Conservation (phyloP, 2,888 invertebrate species). For the Petrophora chlorosata region DNA sequence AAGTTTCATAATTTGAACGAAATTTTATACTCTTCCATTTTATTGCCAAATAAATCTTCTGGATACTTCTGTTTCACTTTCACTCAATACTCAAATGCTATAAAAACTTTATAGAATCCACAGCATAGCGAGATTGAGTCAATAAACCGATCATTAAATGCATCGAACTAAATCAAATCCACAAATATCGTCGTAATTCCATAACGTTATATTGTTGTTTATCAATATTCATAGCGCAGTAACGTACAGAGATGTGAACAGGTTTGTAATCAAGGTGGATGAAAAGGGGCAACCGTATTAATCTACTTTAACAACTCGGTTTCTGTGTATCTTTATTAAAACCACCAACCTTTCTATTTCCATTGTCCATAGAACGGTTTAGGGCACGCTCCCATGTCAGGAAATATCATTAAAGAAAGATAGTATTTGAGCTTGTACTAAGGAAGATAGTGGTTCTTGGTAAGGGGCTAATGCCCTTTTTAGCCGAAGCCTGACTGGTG, state of each 20-base stretch:
- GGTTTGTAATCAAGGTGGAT: background rate
- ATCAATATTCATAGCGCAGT: slow-evolving; percentile 28
- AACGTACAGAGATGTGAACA: slow-evolving; percentile 11
- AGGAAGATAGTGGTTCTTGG: too few species aligned
- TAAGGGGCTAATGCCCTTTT: background rate
- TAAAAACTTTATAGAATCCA: slow-evolving; percentile 14
- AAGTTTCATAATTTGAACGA: too few species aligned
- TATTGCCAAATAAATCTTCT: background rate
- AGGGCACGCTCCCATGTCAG: too few species aligned
- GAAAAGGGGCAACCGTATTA: background rate
- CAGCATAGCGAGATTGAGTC: slow-evolving; percentile 4
- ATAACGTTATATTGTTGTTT: slow-evolving; percentile 19
- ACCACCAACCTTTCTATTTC: too few species aligned
- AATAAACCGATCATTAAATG: slow-evolving; percentile 21
- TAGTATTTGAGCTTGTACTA: too few species aligned
- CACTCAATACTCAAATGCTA: background rate
- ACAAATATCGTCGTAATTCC: slow-evolving; percentile 17
- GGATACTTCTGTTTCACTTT: background rate
- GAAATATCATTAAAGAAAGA: too few species aligned
- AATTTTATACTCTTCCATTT: too few species aligned
- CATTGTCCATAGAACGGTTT: too few species aligned
- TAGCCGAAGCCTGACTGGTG: background rate
- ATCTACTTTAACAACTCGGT: background rate
- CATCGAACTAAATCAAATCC: slow-evolving; percentile 14
- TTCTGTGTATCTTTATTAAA: too few species aligned